Base-by-base conservation (phyloP, 2,113 vertebrate species). In the Cyphomyrus discorhynchus region DNA sequence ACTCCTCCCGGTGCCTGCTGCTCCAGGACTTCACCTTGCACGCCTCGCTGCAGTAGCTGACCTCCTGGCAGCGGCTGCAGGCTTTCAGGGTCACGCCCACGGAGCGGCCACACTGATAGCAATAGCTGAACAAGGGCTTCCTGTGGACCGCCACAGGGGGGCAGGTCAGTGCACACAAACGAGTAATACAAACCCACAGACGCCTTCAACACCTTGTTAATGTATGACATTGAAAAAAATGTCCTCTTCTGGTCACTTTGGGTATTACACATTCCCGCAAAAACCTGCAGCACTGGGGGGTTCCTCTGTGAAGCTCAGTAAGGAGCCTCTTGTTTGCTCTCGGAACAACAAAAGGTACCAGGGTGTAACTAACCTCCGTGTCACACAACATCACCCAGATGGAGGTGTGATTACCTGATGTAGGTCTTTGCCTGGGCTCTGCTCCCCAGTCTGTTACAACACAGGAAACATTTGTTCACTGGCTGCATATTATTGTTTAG, bases 91-190 rank as follows among this genome's bases (percentile, higher is more conserved):
- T 94, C 84, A 98, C 95, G 0, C 93, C 95, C 0, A 94, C 83
- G 0, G 97, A 97, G 47, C 96, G 96, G 1, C 97, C 96, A 0
- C 97, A 98, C 47, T 96, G 93, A 87, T 93, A 96, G 93, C 97
- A 98, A 94, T 96, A 97, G 91, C 94, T 97, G 90, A 96, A 96
- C 89, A 93, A 91, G 0, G 93, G 92, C 8, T 93, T 89, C 66
- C 96, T 97, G 90, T 19, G 87, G 49, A 89, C 6, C 27, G 2
- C 35, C 87, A 91, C 50, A 56, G 42, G 31, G 77, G 46, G 31
- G 77, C 19, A 24, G 21, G 5, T 19, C n/a, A 80, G 24, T n/a
- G 45, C 19, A 24, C 62, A 74, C 62, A 88, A 8, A 74, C n/a
- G 19, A n/a, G 39, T 88, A 3, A 88, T 19, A 27, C 15, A 45